phyloP scores from a whole-genome alignment of 2,888 invertebrate genomes.

The Stenichneumon culpator region DNA sequence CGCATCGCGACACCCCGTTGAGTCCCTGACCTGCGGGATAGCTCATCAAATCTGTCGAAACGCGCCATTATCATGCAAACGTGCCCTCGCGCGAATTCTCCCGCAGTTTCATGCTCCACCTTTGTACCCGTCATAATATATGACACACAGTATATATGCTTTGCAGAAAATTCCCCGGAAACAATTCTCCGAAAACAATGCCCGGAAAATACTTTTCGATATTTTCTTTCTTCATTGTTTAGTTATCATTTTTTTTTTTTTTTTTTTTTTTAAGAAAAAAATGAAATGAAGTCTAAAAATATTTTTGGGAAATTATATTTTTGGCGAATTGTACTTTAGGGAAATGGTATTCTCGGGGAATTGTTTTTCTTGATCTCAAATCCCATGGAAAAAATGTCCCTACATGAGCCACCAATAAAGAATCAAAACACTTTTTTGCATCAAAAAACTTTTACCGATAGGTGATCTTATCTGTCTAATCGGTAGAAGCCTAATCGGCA shows the following conservation, averaged over 20 bases:
- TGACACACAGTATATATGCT: too few relatives aligned
- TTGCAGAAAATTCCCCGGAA: too few relatives aligned
- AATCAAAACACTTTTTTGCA: not conserved
- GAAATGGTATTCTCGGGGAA: too few relatives aligned
- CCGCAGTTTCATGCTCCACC: conserved; percentile 59
- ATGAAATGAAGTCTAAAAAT: too few relatives aligned
- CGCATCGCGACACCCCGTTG: conserved; percentile 75
- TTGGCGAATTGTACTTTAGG: too few relatives aligned
- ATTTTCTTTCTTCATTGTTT: too few relatives aligned
- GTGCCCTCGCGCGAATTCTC: conserved; percentile 66
- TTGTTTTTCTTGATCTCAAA: not conserved
- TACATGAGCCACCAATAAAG: not conserved
- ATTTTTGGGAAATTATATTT: too few relatives aligned
- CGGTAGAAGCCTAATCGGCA: conserved; percentile 7
- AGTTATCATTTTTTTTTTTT: too few relatives aligned
- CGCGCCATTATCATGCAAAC: conserved; percentile 70
- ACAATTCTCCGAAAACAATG: too few relatives aligned
- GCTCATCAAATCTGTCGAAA: conserved; percentile 73
- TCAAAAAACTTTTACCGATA: not conserved
- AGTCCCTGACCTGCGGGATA: conserved; percentile 68
- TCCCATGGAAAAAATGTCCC: not conserved
- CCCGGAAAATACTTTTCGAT: too few relatives aligned
- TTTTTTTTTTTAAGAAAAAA: too few relatives aligned
- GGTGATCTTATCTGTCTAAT: not conserved
- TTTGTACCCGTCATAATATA: not conserved